A percentile compares a stretch with the other conserved stretches of the same genome.
These are phyloP conservation scores for Leptinotarsa lineolata DNA, from an alignment of 1,140 invertebrate genomes.

Conservation along the genomic window DNA sequence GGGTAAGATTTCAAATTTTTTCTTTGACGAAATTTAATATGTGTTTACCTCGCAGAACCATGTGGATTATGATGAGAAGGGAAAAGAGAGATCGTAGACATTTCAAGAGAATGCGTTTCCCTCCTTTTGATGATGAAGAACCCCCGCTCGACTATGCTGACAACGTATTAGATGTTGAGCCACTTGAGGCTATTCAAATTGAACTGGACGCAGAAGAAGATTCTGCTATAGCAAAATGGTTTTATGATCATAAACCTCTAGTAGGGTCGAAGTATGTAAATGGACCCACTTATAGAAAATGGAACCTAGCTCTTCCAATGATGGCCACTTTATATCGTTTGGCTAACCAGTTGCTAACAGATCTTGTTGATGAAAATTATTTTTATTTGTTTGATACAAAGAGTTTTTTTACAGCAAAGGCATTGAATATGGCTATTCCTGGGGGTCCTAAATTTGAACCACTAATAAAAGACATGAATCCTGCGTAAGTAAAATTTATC, in stretches of 20 bases:
- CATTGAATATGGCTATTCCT: slow-evolving; percentile 99
- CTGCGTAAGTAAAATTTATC: slow-evolving; percentile 67
- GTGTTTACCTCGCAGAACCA: slow-evolving; percentile 68
- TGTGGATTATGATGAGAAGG: slow-evolving; percentile 99
- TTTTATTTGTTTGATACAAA: slow-evolving; percentile 99
- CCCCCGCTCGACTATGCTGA: slow-evolving; percentile 99
- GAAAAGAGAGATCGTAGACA: slow-evolving; percentile 98
- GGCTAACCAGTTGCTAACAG: slow-evolving; percentile 97
- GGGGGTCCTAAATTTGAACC: slow-evolving; percentile 99
- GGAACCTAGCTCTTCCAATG: slow-evolving; percentile 94
- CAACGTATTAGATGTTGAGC: slow-evolving; percentile 98
- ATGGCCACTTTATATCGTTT: slow-evolving; percentile 97
- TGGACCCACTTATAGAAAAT: slow-evolving; percentile 94
- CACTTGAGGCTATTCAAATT: slow-evolving; percentile 98
- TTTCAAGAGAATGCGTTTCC: slow-evolving; percentile 99
- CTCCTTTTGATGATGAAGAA: slow-evolving; percentile 99
- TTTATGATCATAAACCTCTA: slow-evolving; percentile 98
- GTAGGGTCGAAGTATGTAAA: slow-evolving; percentile 93
- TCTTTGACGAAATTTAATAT: background rate
- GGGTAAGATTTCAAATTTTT: slow-evolving; percentile 66
- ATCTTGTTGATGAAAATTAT: slow-evolving; percentile 98
- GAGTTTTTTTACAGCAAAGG: slow-evolving; percentile 99
- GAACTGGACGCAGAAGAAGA: slow-evolving; percentile 97
- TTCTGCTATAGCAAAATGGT: slow-evolving; percentile 88
- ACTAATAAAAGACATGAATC: slow-evolving; percentile 95